Base-by-base conservation (phyloP, 2,797 vertebrate species). In the Sebastes alutus region DNA sequence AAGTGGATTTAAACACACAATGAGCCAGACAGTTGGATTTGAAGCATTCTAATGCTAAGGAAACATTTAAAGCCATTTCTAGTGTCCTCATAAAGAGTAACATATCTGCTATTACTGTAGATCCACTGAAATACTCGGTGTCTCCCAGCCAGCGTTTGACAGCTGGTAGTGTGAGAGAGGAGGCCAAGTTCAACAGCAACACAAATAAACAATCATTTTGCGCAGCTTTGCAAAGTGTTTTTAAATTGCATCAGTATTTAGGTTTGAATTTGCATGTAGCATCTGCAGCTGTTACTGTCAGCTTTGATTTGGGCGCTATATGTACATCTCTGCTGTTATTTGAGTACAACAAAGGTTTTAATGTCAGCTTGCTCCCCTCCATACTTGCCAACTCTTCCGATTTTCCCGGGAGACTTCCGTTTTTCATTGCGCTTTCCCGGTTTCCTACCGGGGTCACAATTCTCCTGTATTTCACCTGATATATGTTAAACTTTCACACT, bases 111-210 rank as follows among this genome's bases (percentile, higher is more conserved):
- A 5, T 56, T 20, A 25, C 20, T 54, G 60, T 30, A 58, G 65
- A 70, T 32, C 27, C 16, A 4, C 23, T 80, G 49, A 73, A 72
- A 72, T 52, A 13, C 38, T 49, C n/a, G 3, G 16, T 22, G 12
- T 80, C 22, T 74, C 18, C 9, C 54, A 54, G 58, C 46, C 29
- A 69, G 16, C 8, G 2, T 63, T 54, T 82, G 67, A 80, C 64
- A 82, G 74, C 46, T 78, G 78, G 61, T 7, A 29, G 52, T 38
- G 33, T 62, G 61, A 71, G 68, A 46, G 16, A 61, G 25, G 35
- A 35, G 42, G 69, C 63, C 38, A 46, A 54, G 59, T 75, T 82
- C 56, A 68, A 75, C 64, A 77, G 66, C 46, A 75, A 75, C 73
- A 80, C 42, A 78, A 54, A 85, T 64, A 70, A 78, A 67, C n/a